phyloP scores from a whole-genome alignment of 2,888 invertebrate genomes.

The Branchipolynoe longqiensis region DNA sequence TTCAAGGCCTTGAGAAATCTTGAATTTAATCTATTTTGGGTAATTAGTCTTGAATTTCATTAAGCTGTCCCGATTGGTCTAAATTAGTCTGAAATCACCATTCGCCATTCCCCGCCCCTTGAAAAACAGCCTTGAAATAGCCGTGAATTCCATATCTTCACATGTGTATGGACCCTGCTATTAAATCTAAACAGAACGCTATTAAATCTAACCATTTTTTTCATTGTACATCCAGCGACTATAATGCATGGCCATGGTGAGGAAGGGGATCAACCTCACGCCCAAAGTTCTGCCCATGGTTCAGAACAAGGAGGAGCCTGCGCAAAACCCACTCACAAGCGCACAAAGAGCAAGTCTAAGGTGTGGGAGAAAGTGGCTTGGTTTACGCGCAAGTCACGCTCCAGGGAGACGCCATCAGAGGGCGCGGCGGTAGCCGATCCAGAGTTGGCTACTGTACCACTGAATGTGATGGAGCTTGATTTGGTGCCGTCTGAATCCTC shows the following conservation, averaged over 20 bases:
- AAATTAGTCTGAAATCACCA: too few relatives aligned
- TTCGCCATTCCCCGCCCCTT: too few relatives aligned
- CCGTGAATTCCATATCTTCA: too few relatives aligned
- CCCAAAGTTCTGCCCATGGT: constrained; percentile 2
- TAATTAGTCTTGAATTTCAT: too few relatives aligned
- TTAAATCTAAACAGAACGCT: too few relatives aligned
- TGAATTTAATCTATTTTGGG: too few relatives aligned
- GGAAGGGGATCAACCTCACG: constrained; percentile 6
- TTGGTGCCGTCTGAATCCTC: constrained; percentile 47
- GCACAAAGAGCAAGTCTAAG: constrained; percentile 54
- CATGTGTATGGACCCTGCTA: too few relatives aligned
- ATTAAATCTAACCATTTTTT: too few relatives aligned
- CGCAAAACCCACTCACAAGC: constrained; percentile 57
- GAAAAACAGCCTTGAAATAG: too few relatives aligned
- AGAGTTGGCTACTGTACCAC: constrained; percentile 48
- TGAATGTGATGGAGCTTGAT: constrained; percentile 49
- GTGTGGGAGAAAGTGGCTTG: constrained; percentile 61
- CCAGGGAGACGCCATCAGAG: constrained; percentile 47
- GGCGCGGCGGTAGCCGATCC: constrained; percentile 34
- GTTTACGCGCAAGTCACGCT: constrained; percentile 53
- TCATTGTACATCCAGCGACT: too few relatives aligned
- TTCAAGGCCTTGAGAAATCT: too few relatives aligned
- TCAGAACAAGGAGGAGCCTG: constrained; percentile 50
- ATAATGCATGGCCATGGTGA: constrained; percentile 43
- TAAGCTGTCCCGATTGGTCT: too few relatives aligned